These are phyloP conservation scores for Pseudochromis fuscus DNA, from an alignment of 2,797 vertebrate genomes.

Conservation along the genomic window DNA sequence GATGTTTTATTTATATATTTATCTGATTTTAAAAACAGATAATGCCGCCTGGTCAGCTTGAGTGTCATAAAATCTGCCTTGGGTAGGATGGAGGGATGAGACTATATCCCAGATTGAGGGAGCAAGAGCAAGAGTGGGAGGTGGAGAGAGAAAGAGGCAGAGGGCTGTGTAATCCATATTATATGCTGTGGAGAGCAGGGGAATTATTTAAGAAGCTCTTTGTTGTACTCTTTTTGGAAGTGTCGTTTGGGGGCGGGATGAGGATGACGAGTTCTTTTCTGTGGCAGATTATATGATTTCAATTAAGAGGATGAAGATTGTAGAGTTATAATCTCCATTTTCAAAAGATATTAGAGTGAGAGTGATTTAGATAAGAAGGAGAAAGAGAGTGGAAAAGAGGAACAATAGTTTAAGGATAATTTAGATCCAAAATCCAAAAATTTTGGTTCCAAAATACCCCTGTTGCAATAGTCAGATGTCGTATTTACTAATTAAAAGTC, in stretches of 20 bases:
- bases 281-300: conserved; percentile 76
- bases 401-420: not conserved
- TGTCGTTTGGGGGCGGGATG: conserved; percentile 59
- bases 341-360: conserved; percentile 44
- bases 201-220: conserved; percentile 84
- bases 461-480: not conserved
- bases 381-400: not conserved
- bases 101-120: conserved; percentile 75
- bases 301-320: conserved; percentile 80
- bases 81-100: conserved; percentile 74
- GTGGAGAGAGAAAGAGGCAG: conserved; percentile 56
- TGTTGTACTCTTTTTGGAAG: conserved; percentile 73
- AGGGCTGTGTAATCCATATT: conserved; percentile 81
- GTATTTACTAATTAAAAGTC: too few species aligned
- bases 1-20: conserved; percentile 80
- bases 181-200: conserved; percentile 66
- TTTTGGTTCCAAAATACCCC: too few species aligned
- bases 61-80: conserved; percentile 83
- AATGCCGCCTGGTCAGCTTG: conserved; percentile 76
- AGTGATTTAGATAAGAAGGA: conserved; percentile 33
- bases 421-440: too few species aligned
- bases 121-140: conserved; percentile 53
- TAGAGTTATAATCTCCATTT: conserved; percentile 64
- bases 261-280: conserved; percentile 62
- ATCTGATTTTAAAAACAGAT: conserved; percentile 81